phyloP scores from a whole-genome alignment of 2,888 invertebrate genomes.

The Odontomyia ornata region DNA sequence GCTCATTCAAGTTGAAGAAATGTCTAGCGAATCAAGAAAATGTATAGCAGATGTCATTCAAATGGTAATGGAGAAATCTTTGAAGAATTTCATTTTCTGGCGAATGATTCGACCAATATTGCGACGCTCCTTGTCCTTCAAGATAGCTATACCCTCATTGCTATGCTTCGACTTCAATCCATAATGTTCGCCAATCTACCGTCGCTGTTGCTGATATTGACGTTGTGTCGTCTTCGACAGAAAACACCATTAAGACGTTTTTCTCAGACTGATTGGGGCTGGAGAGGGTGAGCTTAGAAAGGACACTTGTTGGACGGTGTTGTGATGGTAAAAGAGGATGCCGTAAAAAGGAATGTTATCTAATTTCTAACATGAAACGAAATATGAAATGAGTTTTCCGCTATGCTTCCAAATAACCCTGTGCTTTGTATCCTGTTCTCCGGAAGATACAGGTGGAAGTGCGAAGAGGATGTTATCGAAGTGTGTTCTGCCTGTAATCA shows the following conservation, averaged over 20 bases:
- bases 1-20: not conserved
- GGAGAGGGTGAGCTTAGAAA: not conserved
- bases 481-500: not conserved
- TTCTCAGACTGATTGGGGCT: not conserved
- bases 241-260: not conserved
- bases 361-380: slow-evolving; percentile 46
- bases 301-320: slow-evolving; percentile 33
- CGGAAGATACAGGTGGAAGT: not conserved
- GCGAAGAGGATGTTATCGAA: not conserved
- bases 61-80: slow-evolving; percentile 36
- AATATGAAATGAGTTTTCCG: slow-evolving; percentile 49
- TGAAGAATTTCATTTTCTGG: slow-evolving; percentile 38
- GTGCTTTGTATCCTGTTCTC: not conserved
- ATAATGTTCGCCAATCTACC: not conserved
- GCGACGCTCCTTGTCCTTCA: not conserved
- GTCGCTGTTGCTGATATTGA: not conserved
- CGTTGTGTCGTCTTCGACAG: not conserved
- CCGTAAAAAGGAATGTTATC: slow-evolving; percentile 30
- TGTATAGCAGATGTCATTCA: slow-evolving; percentile 37
- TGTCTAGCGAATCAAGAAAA: slow-evolving; percentile 19
- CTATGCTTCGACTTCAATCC: not conserved
- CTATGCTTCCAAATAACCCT: not conserved
- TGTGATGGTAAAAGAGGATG: not conserved
- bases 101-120: slow-evolving; percentile 22
- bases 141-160: not conserved